phyloP scores from a whole-genome alignment of 2,888 invertebrate species.

The Glyphotaelius pellucidus region DNA sequence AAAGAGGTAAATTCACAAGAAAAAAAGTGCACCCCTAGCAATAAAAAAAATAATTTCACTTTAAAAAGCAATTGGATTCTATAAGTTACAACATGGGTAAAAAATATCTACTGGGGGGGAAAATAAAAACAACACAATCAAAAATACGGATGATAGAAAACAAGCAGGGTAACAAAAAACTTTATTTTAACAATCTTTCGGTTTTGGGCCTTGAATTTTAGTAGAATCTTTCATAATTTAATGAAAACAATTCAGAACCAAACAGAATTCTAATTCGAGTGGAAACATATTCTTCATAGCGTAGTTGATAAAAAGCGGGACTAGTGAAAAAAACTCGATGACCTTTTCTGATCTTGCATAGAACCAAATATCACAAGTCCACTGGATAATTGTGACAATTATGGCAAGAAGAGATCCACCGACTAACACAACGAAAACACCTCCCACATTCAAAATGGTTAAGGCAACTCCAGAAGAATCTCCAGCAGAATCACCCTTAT shows the following conservation, averaged over 20 bases:
- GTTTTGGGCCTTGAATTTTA: no score
- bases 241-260: not conserved
- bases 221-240: not conserved
- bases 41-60: not conserved
- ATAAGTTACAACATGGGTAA: not conserved
- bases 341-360: constrained; percentile 73
- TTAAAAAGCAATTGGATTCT: not conserved
- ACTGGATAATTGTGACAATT: constrained; percentile 82
- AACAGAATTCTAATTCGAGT: not conserved
- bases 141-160: not conserved
- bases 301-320: not conserved
- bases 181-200: not conserved
- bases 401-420: constrained; percentile 82
- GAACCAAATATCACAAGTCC: constrained; percentile 73
- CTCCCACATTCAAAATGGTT: constrained; percentile 86
- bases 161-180: not conserved
- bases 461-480: constrained; percentile 72
- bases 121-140: not conserved
- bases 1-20: not conserved
- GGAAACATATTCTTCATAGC: not conserved
- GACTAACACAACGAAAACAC: constrained; percentile 87
- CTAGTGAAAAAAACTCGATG: not conserved
- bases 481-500: no score
- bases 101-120: not conserved
- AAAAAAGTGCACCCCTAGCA: not conserved